phyloP scores from a whole-genome alignment of 2,113 vertebrate genomes.

The Centrocercus urophasianus region DNA sequence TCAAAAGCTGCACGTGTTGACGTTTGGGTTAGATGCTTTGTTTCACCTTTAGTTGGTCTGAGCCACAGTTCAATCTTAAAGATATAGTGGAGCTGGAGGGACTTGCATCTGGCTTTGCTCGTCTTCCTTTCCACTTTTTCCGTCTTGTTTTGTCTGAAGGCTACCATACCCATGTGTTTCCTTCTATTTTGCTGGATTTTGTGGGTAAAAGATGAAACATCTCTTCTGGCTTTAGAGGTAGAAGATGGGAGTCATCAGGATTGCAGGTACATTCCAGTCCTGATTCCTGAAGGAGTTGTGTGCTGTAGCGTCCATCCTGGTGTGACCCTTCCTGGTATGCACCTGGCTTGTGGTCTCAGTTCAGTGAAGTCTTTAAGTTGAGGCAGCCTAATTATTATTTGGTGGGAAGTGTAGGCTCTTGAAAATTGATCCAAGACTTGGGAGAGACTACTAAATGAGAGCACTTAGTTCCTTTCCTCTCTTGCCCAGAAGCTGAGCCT shows the following conservation, averaged over 20 bases:
- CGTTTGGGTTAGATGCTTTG: neutral
- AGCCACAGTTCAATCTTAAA: neutral
- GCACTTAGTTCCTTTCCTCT: neutral
- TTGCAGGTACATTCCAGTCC: neutral
- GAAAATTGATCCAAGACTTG: neutral
- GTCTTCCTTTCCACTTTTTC: neutral
- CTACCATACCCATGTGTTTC: neutral
- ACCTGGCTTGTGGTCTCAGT: neutral
- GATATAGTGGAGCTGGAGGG: neutral
- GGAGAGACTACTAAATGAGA: neutral
- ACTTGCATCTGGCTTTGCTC: neutral
- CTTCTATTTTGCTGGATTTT: neutral
- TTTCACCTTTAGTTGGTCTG: neutral
- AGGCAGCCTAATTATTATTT: neutral
- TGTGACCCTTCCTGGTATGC: neutral
- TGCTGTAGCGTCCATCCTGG: neutral
- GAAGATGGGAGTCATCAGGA: neutral
- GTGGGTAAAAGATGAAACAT: neutral
- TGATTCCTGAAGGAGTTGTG: neutral
- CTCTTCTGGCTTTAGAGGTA: neutral
- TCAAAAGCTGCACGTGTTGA: neutral
- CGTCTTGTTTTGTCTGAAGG: neutral
- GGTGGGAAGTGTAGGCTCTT: neutral
- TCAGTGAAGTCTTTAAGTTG: neutral
- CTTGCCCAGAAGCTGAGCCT: neutral